Evolutionary conservation across 2,888 invertebrate genomes (phyloP), one percentile per base, ranked within the genome.

Genomic region (Tanypteryx hageni): DNA sequence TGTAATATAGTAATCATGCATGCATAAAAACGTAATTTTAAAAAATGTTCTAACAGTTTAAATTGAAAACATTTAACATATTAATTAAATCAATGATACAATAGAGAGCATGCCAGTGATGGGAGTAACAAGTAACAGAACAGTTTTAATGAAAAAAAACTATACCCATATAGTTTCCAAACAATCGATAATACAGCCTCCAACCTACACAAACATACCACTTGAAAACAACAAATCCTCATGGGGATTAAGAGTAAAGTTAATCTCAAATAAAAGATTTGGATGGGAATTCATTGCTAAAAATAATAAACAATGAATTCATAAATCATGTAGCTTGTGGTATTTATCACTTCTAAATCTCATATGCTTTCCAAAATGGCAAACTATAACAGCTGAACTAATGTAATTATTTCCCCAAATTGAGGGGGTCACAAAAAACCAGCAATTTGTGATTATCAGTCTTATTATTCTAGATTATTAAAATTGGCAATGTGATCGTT

Each of bases 391-490:
- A 89, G 64, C 64, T 64, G 89, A 89, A 31, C 68, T 68, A 64
- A 64, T 64, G 18, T 18, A 64, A 68, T 64, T 44, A 61, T 89
- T 89, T 86, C 44, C 18, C 64, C 61, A 89, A 61, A 31, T 14
- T 31, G 31, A 27, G 89, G 44, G 44, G 5, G 44, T 68, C 64
- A 44, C 22, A 61, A 68, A 89, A 89, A 89, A 68, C 64, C 64
- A 89, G 89, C 89, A 61, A 89, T 89, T 61, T 86, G 58, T 61
- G 64, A 64, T 89, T 61, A 89, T 89, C 89, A 89, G 89, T 89
- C 89, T 89, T 89, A 89, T 89, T 89, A 89, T 89, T 89, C 89
- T 89, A 89, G 68, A 89, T 89, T 89, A 89, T 89, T 89, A 61
- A 89, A 89, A 44, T 89, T 89, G 89, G 89, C 89, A 64, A 89